Base-by-base conservation (phyloP, 1,140 invertebrate species). In the Formica selysi region DNA sequence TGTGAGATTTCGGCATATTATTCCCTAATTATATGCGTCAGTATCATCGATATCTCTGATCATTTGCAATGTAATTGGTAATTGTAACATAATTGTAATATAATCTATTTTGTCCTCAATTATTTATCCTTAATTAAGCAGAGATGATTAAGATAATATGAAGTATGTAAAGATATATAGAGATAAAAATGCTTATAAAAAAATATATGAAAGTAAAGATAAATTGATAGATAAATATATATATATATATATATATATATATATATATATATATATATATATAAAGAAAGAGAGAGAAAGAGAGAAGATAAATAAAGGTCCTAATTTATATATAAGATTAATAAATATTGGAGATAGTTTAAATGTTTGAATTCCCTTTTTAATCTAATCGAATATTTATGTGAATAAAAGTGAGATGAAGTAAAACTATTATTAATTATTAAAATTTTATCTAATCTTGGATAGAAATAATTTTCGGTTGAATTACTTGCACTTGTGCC, bases 11-110 rank as follows among this genome's bases (percentile, higher is more conserved):
- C 5, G 65, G 16, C 67, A 38, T 80, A 70, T 80, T 80, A 80
- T 80, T 57, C 19, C 22, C 44, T 68, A 80, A 80, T 80, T 80
- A 74, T 44, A 38, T 41, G 19, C 29, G 32, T 80, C 76, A 68
- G 32, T 29, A 26, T 44, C 54, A 62, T 48, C 32, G 41, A 74
- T 44, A 59, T 54, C 38, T 19, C 38, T 36, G 51, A 22, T 68
- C 32, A 57, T 57, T 59, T 29, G 2, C 38, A 48, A 29, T 8
- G 22, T 59, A 57, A 70, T 70, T 32, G n/a, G 2, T 57, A 36
- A 38, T 10, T 0, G 8, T 44, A 65, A 22, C 48, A 51, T 19
- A 51, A 51, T 51, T 51, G 16, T 6, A 51, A 51, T 51, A 16
- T 51, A 51, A 13, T 48, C 1, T 51, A 36, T 44, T 51, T 54